Base-by-base conservation (phyloP, 2,888 invertebrate species). In the Melieria picta region DNA sequence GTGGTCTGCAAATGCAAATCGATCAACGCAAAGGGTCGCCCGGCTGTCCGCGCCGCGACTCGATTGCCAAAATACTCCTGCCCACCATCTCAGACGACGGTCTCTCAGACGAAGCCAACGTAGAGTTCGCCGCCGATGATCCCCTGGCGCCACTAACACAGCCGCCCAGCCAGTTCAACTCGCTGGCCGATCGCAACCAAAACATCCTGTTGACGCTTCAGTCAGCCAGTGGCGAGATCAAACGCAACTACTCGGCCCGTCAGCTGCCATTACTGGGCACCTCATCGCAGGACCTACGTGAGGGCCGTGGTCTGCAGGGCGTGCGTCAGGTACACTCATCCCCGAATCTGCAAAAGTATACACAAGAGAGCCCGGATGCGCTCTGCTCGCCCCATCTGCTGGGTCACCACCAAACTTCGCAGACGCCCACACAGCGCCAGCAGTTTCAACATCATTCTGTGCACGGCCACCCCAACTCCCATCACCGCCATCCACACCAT, bases 291-390 rank as follows among this genome's bases (percentile, higher is more conserved):
- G 86, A 85, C 74, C 75, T 86, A 46, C 75, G 79, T 3, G 81
- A 82, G n/a, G 55, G 79, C 13, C 73, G 78, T 55, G 79, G 80
- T 4, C 67, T 82, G 58, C 80, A 80, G 48, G 81, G 81, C 57
- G 85, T 86, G 30, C 83, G 86, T 0, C 87, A 86, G 72, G 83
- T 87, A 56, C 86, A 87, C 65, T 87, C 87, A 4, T 84, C 87
- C 1, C 87, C 87, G 4, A 86, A 87, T 79, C 78, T 87, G 55
- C 86, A 86, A 64, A 84, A 85, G 76, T 84, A 81, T 75, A 79
- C 80, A 45, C 81, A 81, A 61, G 79, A 81, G 16, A 74, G 81
- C 7, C 50, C 80, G n/a, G 79, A 82, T 10, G 79, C 80, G 57
- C 75, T 75, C 13, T 76, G 77, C 13, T 83, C 86, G 4, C 82